Base-by-base conservation (phyloP, 2,888 invertebrate genomes). In the Drosophila pegasa region DNA sequence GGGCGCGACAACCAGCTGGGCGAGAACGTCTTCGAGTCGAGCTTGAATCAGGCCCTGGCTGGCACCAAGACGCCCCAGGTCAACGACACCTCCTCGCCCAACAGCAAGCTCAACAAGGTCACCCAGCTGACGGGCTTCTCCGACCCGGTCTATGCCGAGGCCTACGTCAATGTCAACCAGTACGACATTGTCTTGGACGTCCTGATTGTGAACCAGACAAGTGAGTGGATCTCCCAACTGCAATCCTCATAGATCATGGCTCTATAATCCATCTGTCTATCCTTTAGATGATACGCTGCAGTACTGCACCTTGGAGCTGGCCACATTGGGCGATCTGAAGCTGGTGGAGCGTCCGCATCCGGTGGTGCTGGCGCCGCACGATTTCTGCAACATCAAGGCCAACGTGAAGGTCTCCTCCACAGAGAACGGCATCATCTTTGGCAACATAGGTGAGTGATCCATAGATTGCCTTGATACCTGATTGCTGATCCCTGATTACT, bases 401-500 rank as follows among this genome's bases (percentile, higher is more conserved):
- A 98, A 98, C 91, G 98, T 99, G 41, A 99, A 99, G 93, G 98
- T 98, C n/a, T 98, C 99, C 0, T 99, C 99, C 14, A 99, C 99
- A 0, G 99, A 99, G 93, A 99, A 99, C 93, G 99, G 99, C 64
- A 98, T 99, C 81, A 99, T 99, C 85, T 99, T 99, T 93, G 99
- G 99, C 66, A 99, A 99, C 91, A 99, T 99, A 81, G 98, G 97
- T 96, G 87, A 90, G 92, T 61, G 4, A 8, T 2, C n/a, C 4
- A 20, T 1, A 0, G 0, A 29, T 7, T 6, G 5, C 3, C 22
- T n/a, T 8, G 12, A 1, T 12, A 4, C n/a, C 7, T 25, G 12
- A 2, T 8, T 10, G 10, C 7, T 10, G 22, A 31, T 29, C 2
- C 0, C 25, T 38, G 9, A 20, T 27, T 18, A 12, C 16, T 50